Evolutionary conservation across 2,888 invertebrate species (phyloP).

Genomic region (Hetaerina titia): DNA sequence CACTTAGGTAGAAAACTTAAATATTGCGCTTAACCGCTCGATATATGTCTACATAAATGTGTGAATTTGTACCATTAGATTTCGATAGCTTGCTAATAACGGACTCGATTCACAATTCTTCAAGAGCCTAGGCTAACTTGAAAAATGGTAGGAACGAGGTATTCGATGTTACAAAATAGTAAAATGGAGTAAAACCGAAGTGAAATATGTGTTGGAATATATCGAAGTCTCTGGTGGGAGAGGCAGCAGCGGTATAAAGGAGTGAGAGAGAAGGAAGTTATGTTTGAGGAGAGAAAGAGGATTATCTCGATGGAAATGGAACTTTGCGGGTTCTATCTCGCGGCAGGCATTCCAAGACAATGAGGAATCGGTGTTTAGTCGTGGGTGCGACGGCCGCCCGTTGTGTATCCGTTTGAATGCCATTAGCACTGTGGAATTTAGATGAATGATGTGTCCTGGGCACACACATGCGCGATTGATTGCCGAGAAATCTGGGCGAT

Average conservation of each 20-base stretch:
- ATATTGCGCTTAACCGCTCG: too few species aligned
- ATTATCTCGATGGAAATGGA: conserved; percentile 6
- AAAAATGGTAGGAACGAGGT: neutral
- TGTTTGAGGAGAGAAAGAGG: neutral
- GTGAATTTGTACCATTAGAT: neutral
- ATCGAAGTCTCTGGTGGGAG: neutral
- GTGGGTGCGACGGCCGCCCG: neutral
- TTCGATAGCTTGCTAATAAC: neutral
- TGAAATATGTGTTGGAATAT: neutral
- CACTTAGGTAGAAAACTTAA: too few species aligned
- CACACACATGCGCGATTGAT: neutral
- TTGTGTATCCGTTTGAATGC: neutral
- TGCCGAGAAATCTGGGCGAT: neutral
- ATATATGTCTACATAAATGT: too few species aligned
- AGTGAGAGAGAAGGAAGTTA: neutral
- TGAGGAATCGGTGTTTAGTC: neutral
- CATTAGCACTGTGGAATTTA: neutral
- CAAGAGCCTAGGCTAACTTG: neutral
- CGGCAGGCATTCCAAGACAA: conserved; percentile 3
- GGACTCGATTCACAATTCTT: neutral
- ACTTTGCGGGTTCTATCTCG: neutral
- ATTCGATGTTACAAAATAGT: neutral
- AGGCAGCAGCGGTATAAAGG: neutral
- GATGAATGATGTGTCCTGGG: neutral
- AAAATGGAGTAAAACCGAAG: neutral